Base-by-base conservation (phyloP, 1,140 invertebrate species). In the Bombus confusus region DNA sequence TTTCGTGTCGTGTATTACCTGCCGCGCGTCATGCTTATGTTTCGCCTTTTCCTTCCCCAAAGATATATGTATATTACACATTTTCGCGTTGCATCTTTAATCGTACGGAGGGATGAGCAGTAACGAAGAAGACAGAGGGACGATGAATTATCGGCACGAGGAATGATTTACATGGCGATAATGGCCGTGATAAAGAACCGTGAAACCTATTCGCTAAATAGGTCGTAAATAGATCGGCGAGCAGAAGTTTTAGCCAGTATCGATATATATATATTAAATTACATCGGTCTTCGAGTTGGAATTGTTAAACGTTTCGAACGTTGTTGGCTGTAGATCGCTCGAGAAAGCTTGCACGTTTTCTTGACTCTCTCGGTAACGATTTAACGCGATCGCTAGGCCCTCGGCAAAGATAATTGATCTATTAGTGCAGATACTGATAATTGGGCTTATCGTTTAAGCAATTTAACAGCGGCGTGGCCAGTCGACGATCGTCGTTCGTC, bases 391-490 rank as follows among this genome's bases (percentile, higher is more conserved):
- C 31, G 41, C 73, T 9, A 31, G 28, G 4, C 43, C 34, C 25
- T 6, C 47, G 28, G 25, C 37, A 28, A 39, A 34, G 57, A 81
- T 74, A 85, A 85, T 85, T 43, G 79, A 81, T 83, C 87, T 83
- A 86, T 82, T 86, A 83, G 81, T n/a, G 64, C 64, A 52, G 88
- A 80, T 82, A 89, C 64, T 43, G 85, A 80, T 86, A 88, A 89
- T 89, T 74, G 76, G 62, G 25, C 69, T 80, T 83, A 86, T 88
- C 87, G 84, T 83, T 83, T 59, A 52, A 66, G 71, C 76, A 43
- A 83, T 85, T 84, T n/a, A 80, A 59, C 69, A 37, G 37, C 34
- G 31, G 31, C n/a, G 71, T 37, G 39, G 80, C 37, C 69, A 73
- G 76, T 52, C 34, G 71, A 47, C 43, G 71, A 64, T 82, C 12